Percentiles rank a stretch among this genome's conserved stretches.
Conservation (phyloP, 2,113 vertebrate genomes). For the Pelodiscus sinensis region DNA sequence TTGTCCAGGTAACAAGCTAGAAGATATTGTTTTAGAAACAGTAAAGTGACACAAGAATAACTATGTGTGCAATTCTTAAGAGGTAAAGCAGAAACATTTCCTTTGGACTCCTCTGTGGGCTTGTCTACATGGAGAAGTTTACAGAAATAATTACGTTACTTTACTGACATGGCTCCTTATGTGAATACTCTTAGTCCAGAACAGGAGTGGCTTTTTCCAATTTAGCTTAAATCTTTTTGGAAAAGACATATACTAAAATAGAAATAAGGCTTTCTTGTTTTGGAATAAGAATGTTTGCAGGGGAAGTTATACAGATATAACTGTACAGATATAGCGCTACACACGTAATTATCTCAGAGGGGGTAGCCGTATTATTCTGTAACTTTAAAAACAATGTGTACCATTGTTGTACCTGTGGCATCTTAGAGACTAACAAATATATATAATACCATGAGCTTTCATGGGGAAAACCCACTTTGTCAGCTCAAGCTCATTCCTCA, state of each 20-base stretch:
- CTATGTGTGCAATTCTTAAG: neutral
- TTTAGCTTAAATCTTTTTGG: neutral
- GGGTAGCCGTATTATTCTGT: too few species aligned
- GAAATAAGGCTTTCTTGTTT: neutral
- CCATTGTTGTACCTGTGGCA: too few species aligned
- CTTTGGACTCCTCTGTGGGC: neutral
- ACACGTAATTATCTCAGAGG: too few species aligned
- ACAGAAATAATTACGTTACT: neutral
- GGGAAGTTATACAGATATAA: neutral
- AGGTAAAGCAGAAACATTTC: conserved; percentile 19
- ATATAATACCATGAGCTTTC: too few species aligned
- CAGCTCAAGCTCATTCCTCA: too few species aligned
- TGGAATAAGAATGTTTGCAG: neutral
- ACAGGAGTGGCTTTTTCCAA: neutral
- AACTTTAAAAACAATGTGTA: too few species aligned
- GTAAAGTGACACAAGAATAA: neutral
- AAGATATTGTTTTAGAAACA: neutral
- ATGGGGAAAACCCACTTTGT: too few species aligned
- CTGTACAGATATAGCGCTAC: too few species aligned
- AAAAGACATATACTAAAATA: neutral
- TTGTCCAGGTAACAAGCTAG: neutral
- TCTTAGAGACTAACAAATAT: too few species aligned
- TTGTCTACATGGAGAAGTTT: neutral
- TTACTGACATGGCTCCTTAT: neutral
- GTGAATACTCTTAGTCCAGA: neutral